Evolutionary conservation across 2,888 invertebrate species (phyloP), one percentile per base, ranked within the genome.

Genomic region (Epinotia brunnichana): DNA sequence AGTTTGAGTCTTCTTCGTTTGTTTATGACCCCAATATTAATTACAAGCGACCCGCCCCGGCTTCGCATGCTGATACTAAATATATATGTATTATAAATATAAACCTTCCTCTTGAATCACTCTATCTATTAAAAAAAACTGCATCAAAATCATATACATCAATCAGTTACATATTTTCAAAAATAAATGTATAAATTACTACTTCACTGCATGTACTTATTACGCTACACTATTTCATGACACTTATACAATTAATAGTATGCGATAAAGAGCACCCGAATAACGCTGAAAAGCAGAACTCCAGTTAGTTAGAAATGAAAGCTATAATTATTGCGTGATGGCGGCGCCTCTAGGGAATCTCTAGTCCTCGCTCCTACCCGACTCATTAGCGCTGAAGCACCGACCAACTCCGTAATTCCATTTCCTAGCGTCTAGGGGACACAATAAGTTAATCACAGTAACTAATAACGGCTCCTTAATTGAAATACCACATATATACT

Each of bases 401-500:
- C 73, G 73, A 57, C 68, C 73, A 69, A 73, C 73, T 73, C 61
- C 57, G 62, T 73, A 73, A 73, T 73, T 73, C 68, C 70, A 73
- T 73, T 73, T 64, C 64, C 69, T 60, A 21, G 54, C 64, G 70
- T 70, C 64, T 69, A 56, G 69, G 72, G 73, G 64, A 70, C 69
- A 70, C 60, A 66, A 66, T 69, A 70, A 73, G 39, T 72, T 72
- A n/a, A 72, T 73, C 68, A 61, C 72, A 72, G 41, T 60, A 71
- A 62, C 62, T 72, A 72, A 72, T 72, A 71, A 72, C 56, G 17
- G 41, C 62, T 51, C 53, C 71, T 51, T 73, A 69, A 73, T 69
- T 69, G 62, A 69, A 73, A 73, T 39, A 57, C 73, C 56, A 57
- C 21, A 70, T 29, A 61, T 60, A 29, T 9, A 74, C 83, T 84